A percentile compares a stretch with the other conserved stretches of the same genome.
Conservation (phyloP, 2,113 vertebrate genomes). For the Acanthochromis polyacanthus region DNA sequence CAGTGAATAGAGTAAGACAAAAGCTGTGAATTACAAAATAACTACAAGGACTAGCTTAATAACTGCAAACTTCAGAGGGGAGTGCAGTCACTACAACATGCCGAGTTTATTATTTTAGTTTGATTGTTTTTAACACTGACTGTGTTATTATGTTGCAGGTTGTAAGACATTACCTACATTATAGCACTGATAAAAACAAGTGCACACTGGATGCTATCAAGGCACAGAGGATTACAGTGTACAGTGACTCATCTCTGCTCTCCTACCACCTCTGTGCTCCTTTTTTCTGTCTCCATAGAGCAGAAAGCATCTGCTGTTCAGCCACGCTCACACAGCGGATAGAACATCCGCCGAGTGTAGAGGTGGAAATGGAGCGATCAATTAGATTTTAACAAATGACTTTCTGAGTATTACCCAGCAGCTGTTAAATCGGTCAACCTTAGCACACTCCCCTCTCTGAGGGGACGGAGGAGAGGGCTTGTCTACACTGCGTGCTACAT, state of each 20-base stretch:
- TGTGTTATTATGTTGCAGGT: slow-evolving; percentile 25
- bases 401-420: slow-evolving; percentile 84
- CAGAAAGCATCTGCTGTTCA: slow-evolving; percentile 78
- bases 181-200: slow-evolving; percentile 35
- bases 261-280: slow-evolving; percentile 1
- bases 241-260: slow-evolving; percentile 34
- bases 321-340: slow-evolving; percentile 47
- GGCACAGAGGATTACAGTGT: slow-evolving; percentile 34
- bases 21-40: neutral
- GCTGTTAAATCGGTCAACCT: slow-evolving; percentile 85
- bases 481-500: slow-evolving; percentile 74
- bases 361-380: slow-evolving; percentile 84
- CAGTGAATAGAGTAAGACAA: neutral
- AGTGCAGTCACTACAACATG: neutral
- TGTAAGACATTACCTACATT: slow-evolving; percentile 28
- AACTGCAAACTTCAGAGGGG: slow-evolving; percentile 26
- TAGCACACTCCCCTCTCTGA: slow-evolving; percentile 66
- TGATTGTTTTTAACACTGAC: neutral
- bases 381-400: slow-evolving; percentile 87
- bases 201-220: slow-evolving; percentile 32
- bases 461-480: slow-evolving; percentile 64
- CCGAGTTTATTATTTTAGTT: neutral
- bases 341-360: slow-evolving; percentile 68
- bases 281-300: slow-evolving; percentile 32
- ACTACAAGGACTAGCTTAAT: slow-evolving; percentile 10